A percentile compares a stretch with the other conserved stretches of the same genome.
phyloP scores from a whole-genome alignment of 2,888 invertebrate genomes.

The Julus scandinavius region DNA sequence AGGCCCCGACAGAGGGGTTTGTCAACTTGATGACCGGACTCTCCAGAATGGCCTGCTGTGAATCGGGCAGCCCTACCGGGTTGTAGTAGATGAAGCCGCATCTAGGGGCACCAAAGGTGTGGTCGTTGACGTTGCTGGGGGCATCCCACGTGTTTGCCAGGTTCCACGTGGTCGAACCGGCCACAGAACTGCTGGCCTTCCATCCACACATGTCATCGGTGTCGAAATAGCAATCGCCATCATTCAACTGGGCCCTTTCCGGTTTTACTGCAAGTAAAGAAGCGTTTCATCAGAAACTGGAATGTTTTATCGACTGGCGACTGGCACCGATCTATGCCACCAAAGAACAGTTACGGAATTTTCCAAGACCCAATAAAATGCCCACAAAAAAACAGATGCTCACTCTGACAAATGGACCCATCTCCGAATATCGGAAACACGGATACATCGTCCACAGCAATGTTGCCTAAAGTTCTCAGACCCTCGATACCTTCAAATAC shows the following conservation, averaged over 20 bases:
- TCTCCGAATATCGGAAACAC: slow-evolving; percentile 65
- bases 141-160: slow-evolving; percentile 52
- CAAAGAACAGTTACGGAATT: too few relatives aligned
- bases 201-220: slow-evolving; percentile 52
- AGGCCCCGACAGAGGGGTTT: slow-evolving; percentile 48
- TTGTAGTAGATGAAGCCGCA: slow-evolving; percentile 50
- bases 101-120: slow-evolving; percentile 55
- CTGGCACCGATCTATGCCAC: not conserved
- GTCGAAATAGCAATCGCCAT: slow-evolving; percentile 55
- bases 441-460: slow-evolving; percentile 72
- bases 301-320: too few relatives aligned
- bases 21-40: slow-evolving; percentile 43
- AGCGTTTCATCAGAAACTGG: not conserved
- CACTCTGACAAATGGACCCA: slow-evolving; percentile 70
- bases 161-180: slow-evolving; percentile 46
- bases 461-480: slow-evolving; percentile 68
- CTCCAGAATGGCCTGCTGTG: slow-evolving; percentile 52
- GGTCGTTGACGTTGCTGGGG: slow-evolving; percentile 52
- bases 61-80: slow-evolving; percentile 20
- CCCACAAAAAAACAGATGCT: slow-evolving; percentile 57
- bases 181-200: slow-evolving; percentile 18
- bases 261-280: slow-evolving; percentile 4
- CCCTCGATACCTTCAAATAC: slow-evolving; percentile 73
- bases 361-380: too few relatives aligned
- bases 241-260: slow-evolving; percentile 46